phyloP scores from a whole-genome alignment of 2,888 invertebrate genomes.

The Amphipyra tragopoginis region DNA sequence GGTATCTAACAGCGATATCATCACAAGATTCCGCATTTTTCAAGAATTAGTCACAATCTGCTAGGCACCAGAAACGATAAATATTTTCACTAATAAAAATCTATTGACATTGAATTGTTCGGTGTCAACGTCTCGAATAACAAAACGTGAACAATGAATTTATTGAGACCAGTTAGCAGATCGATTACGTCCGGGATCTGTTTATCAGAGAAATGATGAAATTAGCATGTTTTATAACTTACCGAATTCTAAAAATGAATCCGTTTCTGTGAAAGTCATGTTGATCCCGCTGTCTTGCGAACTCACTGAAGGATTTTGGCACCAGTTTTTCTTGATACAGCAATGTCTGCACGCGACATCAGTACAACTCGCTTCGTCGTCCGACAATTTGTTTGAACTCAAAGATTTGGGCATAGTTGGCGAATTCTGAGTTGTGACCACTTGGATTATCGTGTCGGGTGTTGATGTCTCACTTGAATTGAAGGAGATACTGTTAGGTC shows the following conservation, averaged over 20 bases:
- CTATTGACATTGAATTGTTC: slow-evolving; percentile 45
- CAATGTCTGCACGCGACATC: slow-evolving; percentile 85
- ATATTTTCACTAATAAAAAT: slow-evolving; percentile 36
- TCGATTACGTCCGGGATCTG: slow-evolving; percentile 26
- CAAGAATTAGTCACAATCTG: slow-evolving; percentile 33
- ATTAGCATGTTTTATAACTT: slow-evolving; percentile 57
- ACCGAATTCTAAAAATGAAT: slow-evolving; percentile 88
- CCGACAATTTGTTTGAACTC: slow-evolving; percentile 89
- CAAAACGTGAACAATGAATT: slow-evolving; percentile 32
- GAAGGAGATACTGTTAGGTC: slow-evolving; percentile 85
- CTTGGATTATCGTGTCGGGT: slow-evolving; percentile 88
- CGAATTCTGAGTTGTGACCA: slow-evolving; percentile 81
- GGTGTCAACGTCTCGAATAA: slow-evolving; percentile 23
- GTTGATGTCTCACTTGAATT: slow-evolving; percentile 89
- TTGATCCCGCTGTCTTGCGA: slow-evolving; percentile 95
- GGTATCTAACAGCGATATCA: too few relatives aligned
- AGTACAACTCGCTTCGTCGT: slow-evolving; percentile 88
- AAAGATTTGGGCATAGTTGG: slow-evolving; percentile 86
- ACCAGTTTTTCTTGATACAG: slow-evolving; percentile 90
- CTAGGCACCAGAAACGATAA: slow-evolving; percentile 39
- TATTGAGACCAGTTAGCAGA: slow-evolving; percentile 26
- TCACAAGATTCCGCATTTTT: neutral
- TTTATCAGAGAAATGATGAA: slow-evolving; percentile 9
- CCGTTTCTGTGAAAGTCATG: slow-evolving; percentile 92
- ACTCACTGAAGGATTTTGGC: slow-evolving; percentile 92